Evolutionary conservation across 2,888 invertebrate genomes (phyloP).

Genomic region (Hipparchia sbordonii): DNA sequence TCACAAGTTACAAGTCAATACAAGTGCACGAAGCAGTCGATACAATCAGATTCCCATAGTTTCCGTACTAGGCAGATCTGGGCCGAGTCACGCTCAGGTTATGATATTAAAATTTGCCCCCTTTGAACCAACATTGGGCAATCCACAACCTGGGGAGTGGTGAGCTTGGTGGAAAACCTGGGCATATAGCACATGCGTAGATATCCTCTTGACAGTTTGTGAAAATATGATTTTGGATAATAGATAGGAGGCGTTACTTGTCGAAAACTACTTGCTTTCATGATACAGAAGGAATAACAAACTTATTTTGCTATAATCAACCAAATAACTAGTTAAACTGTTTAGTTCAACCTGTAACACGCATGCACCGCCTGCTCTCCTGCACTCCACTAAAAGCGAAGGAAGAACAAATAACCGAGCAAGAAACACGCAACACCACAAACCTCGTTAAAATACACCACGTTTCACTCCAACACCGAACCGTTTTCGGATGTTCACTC

Average conservation of each 20-base stretch:
- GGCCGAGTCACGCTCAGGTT: constrained; percentile 62
- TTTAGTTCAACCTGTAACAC: no score
- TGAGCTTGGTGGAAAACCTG: constrained; percentile 36
- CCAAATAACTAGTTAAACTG: no score
- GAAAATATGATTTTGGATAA: not conserved
- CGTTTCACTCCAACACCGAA: no score
- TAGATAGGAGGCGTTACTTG: not conserved
- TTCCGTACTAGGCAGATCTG: constrained; percentile 26
- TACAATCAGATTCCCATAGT: constrained; percentile 41
- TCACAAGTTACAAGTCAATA: constrained; percentile 2
- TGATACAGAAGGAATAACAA: no score
- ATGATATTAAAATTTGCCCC: constrained; percentile 72
- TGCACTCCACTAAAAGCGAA: no score
- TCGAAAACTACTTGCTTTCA: no score
- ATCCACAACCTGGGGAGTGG: constrained; percentile 62
- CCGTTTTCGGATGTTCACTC: no score
- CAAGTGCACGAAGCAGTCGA: constrained; percentile 22
- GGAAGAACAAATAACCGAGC: no score
- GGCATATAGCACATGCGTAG: constrained; percentile 3
- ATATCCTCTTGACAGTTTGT: not conserved
- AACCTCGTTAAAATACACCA: no score
- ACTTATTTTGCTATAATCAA: no score
- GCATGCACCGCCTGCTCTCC: no score
- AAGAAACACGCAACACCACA: no score
- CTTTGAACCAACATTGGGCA: constrained; percentile 62